A percentile compares a stretch with the other conserved stretches of the same genome.
phyloP scores from a whole-genome alignment of 2,113 vertebrate genomes.

The Ctenomys sociabilis region DNA sequence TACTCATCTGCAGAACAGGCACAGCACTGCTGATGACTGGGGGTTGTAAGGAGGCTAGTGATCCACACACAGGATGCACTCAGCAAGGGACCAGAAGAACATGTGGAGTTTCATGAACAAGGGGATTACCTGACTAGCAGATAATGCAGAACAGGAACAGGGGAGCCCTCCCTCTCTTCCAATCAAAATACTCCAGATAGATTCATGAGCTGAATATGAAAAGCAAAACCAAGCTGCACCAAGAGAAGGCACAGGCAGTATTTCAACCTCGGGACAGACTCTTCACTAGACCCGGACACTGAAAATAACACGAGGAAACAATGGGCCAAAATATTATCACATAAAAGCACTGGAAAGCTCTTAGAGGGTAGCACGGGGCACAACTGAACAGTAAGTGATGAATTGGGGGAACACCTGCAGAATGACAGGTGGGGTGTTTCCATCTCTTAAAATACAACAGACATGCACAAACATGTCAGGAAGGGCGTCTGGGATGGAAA shows the following conservation, averaged over 20 bases:
- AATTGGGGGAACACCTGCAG: not conserved
- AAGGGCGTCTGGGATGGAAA: not conserved
- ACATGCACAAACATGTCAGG: fast-evolving
- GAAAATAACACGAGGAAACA: not conserved
- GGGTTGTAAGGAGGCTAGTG: fast-evolving
- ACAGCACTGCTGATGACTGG: fast-evolving
- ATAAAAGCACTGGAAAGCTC: no score
- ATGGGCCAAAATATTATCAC: not conserved
- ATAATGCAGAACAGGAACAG: not conserved
- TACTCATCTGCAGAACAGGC: not conserved
- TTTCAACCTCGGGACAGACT: not conserved
- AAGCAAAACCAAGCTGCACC: not conserved
- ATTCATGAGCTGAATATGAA: not conserved
- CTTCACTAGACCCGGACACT: not conserved
- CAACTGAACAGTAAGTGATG: not conserved
- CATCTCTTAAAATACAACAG: not conserved
- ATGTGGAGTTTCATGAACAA: fast-evolving
- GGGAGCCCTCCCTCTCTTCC: no score
- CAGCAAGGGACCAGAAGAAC: fast-evolving
- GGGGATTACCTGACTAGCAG: not conserved
- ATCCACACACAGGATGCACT: fast-evolving
- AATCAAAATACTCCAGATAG: not conserved
- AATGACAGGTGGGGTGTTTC: not conserved
- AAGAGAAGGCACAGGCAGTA: not conserved
- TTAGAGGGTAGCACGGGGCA: not conserved